Conservation (phyloP, 2,888 invertebrate species). For the Criorhina ranunculi region DNA sequence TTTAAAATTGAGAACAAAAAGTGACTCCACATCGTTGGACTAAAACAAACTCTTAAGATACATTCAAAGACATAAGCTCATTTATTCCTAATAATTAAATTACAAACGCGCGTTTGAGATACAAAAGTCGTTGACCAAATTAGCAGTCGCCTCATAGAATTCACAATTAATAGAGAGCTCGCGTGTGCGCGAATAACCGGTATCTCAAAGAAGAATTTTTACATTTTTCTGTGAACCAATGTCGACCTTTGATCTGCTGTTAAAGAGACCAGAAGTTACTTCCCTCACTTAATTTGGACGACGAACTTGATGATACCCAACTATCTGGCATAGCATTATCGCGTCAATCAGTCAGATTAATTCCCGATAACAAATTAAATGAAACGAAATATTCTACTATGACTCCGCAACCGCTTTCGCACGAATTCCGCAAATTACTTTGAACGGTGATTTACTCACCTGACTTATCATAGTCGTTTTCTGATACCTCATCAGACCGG, state of each 20-base stretch:
- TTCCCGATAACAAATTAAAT: slow-evolving; percentile 54
- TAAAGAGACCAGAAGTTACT: not conserved
- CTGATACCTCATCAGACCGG: slow-evolving; percentile 56
- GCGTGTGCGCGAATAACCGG: slow-evolving; percentile 31
- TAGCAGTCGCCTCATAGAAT: slow-evolving; percentile 35
- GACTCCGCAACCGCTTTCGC: slow-evolving; percentile 38
- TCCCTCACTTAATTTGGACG: not conserved
- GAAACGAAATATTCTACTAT: slow-evolving; percentile 8
- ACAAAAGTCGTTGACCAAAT: slow-evolving; percentile 65
- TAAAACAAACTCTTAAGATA: not conserved
- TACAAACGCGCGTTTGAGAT: slow-evolving; percentile 10
- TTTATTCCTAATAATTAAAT: slow-evolving; percentile 23
- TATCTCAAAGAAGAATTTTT: not conserved
- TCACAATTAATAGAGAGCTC: slow-evolving; percentile 35
- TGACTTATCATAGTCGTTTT: slow-evolving; percentile 45
- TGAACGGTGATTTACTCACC: slow-evolving; percentile 19
- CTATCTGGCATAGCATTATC: slow-evolving; percentile 22
- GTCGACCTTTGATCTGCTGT: slow-evolving; percentile 38
- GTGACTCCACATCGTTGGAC: not conserved
- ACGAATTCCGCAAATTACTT: slow-evolving; percentile 38
- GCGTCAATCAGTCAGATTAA: slow-evolving; percentile 36
- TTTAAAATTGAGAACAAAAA: slow-evolving; percentile 24
- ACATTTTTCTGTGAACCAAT: not conserved
- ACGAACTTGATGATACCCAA: not conserved
- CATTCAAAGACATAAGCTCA: not conserved